These are phyloP conservation scores for Batillaria attramentaria DNA, from an alignment of 1,140 invertebrate genomes.

Conservation along the genomic window DNA sequence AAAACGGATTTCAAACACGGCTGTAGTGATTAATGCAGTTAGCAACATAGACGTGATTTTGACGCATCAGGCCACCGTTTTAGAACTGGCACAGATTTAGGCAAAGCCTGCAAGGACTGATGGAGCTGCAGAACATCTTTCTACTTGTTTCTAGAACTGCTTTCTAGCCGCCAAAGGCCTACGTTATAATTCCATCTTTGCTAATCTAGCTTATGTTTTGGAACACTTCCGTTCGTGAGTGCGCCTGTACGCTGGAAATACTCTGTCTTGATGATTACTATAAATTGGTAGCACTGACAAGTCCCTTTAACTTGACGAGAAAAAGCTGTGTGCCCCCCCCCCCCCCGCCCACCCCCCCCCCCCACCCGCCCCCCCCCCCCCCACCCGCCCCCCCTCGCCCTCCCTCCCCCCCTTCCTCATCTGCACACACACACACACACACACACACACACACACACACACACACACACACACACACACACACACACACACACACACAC, in stretches of 20 bases:
- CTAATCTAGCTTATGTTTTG: no score
- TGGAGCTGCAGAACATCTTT: no score
- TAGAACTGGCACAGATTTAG: background rate
- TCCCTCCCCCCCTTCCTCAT: no score
- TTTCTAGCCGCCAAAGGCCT: background rate
- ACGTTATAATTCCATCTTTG: no score
- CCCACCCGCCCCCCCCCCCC: no score
- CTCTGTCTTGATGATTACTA: no score
- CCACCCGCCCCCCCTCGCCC: no score
- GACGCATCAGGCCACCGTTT: constrained; percentile 1
- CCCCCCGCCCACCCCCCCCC: no score
- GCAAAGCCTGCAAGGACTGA: no score
- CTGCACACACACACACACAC: background rate
- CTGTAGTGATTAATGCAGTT: constrained; percentile 1
- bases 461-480: constrained; percentile 9
- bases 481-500: constrained; percentile 14
- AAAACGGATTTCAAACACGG: constrained; percentile 19
- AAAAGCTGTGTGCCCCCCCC: background rate
- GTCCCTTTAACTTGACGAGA: background rate
- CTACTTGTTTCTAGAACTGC: no score
- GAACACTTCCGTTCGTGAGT: no score
- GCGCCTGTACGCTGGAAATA: no score
- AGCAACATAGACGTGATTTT: background rate
- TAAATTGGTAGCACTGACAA: background rate
- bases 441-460: background rate